Evolutionary conservation across 2,888 invertebrate species (phyloP).

Genomic region (Sabellastarte sp.): DNA sequence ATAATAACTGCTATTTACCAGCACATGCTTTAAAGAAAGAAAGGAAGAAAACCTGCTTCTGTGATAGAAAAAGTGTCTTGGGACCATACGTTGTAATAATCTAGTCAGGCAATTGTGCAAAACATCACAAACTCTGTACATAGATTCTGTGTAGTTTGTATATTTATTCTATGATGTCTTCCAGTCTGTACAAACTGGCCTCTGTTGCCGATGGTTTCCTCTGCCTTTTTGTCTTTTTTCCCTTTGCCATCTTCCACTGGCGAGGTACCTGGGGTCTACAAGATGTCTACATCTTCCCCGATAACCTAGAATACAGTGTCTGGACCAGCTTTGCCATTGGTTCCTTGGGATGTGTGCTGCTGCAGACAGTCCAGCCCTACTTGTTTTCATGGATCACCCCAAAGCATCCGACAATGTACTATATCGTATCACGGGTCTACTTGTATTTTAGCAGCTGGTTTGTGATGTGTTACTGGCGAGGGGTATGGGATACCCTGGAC

Average conservation of each 20-base stretch:
- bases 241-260: slow-evolving; percentile 31
- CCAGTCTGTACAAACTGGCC: not conserved
- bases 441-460: slow-evolving; percentile 31
- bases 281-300: slow-evolving; percentile 28
- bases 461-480: slow-evolving; percentile 32
- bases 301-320: slow-evolving; percentile 14
- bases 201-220: slow-evolving; percentile 21
- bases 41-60: too few species aligned
- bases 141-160: too few species aligned
- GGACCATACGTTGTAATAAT: too few species aligned
- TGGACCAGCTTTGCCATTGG: slow-evolving; percentile 28
- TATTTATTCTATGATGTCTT: too few species aligned
- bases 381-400: slow-evolving; percentile 12
- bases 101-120: too few species aligned
- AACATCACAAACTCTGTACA: too few species aligned
- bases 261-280: slow-evolving; percentile 34
- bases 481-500: slow-evolving; percentile 32
- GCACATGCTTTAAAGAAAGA: too few species aligned
- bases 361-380: slow-evolving; percentile 23
- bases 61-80: too few species aligned
- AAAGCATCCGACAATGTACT: slow-evolving; percentile 2
- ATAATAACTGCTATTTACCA: too few species aligned
- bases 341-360: slow-evolving; percentile 16
- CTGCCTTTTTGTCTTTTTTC: slow-evolving; percentile 29
- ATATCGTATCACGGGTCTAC: slow-evolving; percentile 22